phyloP scores from a whole-genome alignment of 1,140 invertebrate genomes.

The Drosophila virilis region DNA sequence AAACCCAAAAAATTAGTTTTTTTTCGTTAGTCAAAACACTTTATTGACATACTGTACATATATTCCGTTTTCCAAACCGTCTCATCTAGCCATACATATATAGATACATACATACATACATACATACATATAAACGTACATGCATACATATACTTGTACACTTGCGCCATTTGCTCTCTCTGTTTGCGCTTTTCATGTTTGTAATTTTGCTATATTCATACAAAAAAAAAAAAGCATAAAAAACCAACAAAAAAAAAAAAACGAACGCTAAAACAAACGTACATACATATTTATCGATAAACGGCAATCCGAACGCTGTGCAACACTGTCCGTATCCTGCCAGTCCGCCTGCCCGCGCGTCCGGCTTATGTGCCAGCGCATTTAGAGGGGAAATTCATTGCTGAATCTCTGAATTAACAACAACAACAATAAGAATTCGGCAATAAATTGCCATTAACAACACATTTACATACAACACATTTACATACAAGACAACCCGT shows the following conservation, averaged over 20 bases:
- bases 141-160: conserved; percentile 29
- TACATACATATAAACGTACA: conserved; percentile 31
- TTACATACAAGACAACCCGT: conserved; percentile 40
- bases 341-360: conserved; percentile 18
- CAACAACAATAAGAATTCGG: conserved; percentile 30
- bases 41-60: too few species aligned
- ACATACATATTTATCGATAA: conserved; percentile 40
- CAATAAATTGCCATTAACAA: conserved; percentile 54
- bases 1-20: too few species aligned
- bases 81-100: conserved; percentile 52
- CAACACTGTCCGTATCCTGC: conserved; percentile 45
- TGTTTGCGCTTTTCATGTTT: conserved; percentile 62
- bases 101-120: conserved; percentile 26
- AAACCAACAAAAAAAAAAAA: conserved; percentile 11
- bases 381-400: conserved; percentile 31
- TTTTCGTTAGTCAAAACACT: too few species aligned
- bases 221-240: conserved; percentile 16
- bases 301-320: conserved; percentile 33
- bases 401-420: conserved; percentile 21
- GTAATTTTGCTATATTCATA: conserved; percentile 60
- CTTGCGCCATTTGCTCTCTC: conserved; percentile 53
- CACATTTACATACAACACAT: conserved; percentile 33
- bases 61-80: conserved; percentile 50
- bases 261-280: conserved; percentile 24
- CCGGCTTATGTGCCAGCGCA: conserved; percentile 23